These are phyloP conservation scores for Syrphus vitripennis DNA, from an alignment of 2,888 invertebrate genomes.

Conservation along the genomic window DNA sequence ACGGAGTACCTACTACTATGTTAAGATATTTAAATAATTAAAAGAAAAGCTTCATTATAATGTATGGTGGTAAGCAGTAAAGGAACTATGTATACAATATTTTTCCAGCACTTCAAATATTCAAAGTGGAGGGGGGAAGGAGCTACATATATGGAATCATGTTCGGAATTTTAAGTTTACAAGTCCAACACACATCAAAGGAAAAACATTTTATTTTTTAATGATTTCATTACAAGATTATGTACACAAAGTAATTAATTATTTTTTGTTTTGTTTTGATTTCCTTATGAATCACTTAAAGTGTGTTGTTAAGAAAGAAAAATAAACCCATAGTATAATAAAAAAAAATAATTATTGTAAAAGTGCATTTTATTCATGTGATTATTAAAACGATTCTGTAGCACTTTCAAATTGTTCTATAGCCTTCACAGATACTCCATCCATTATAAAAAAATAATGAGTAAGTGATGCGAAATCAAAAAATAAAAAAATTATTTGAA, in stretches of 20 bases:
- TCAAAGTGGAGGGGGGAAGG: background rate
- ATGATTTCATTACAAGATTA: slow-evolving; percentile 44
- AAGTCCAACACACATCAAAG: slow-evolving; percentile 35
- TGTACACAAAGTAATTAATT: slow-evolving; percentile 45
- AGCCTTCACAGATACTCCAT: too few species aligned
- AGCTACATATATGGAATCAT: slow-evolving; percentile 2
- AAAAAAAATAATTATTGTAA: too few species aligned
- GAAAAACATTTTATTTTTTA: slow-evolving; percentile 48
- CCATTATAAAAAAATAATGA: too few species aligned
- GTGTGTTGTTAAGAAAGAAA: background rate
- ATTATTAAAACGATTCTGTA: background rate
- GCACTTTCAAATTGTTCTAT: too few species aligned
- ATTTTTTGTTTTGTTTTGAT: slow-evolving; percentile 4
- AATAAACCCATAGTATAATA: too few species aligned
- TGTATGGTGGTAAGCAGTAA: background rate
- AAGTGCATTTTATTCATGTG: background rate
- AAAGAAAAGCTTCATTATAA: slow-evolving; percentile 23
- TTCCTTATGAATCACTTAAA: slow-evolving; percentile 18
- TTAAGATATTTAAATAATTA: slow-evolving; percentile 50
- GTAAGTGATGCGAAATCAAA: too few species aligned
- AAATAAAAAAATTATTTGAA: too few species aligned
- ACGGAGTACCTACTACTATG: background rate
- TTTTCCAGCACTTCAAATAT: slow-evolving; percentile 1
- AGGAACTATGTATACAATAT: slow-evolving; percentile 19
- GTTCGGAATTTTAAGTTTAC: slow-evolving; percentile 55